Evolutionary conservation across 2,888 invertebrate species (phyloP), one percentile per base, ranked within the genome.

Genomic region (Azorinus chamasolen): DNA sequence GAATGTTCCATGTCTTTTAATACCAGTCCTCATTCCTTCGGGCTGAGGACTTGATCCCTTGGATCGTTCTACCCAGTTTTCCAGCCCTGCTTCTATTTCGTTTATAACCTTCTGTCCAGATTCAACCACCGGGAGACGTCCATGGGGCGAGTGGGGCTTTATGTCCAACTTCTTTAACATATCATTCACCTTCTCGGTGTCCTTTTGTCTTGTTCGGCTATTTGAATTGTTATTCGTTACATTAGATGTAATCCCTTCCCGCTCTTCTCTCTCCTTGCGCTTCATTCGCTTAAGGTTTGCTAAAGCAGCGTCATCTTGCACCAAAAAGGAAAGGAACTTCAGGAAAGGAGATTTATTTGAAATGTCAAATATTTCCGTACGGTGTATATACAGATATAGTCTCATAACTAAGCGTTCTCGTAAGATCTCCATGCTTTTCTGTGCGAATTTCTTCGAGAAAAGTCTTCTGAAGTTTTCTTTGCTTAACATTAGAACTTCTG

Each of bases 311-410:
- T 83, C 70, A 51, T 88, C 88, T 54, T 83, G 80, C n/a, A 88
- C 58, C 46, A 86, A 82, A 45, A 88, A 85, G n/a, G 87, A 87
- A n/a, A 89, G 79, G 66, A 83, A 88, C 65, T 86, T 88, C 18
- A 89, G 68, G 57, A 89, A 87, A 20, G 86, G 79, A 4, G 73
- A 73, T 22, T 65, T 66, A 12, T 85, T 74, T 6, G 77, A 54
- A 46, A 75, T 72, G 14, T 71, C 59, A 18, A 81, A 68, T 16
- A 73, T 14, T n/a, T 84, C 82, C 16, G 82, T 79, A 43, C 88
- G 73, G 58, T 87, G 84, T 39, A 89, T 89, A 63, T 88, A 89
- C 45, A 89, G 65, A 43, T 85, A 88, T 16, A 88, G 77, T 50
- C 87, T 64, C 61, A 77, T 79, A n/a, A 82, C 84, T 37, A 87